Conservation (phyloP, 1,140 invertebrate genomes). For the Formica exsecta region DNA sequence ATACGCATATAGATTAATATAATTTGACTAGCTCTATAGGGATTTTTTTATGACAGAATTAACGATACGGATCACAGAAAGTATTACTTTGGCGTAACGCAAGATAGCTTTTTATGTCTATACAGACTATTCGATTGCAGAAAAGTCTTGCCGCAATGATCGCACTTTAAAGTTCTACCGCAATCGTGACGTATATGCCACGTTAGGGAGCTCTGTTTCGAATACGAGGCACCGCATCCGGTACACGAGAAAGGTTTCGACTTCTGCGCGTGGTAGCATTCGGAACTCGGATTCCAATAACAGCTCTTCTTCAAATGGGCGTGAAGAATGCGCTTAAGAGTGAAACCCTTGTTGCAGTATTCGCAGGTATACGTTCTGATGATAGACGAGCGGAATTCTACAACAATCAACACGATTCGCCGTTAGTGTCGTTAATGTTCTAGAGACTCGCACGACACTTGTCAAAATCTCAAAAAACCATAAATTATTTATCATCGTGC, state of each 20-base stretch:
- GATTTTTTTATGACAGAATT: not conserved
- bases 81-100: not conserved
- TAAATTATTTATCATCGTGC: too few relatives aligned
- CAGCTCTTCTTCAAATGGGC: conserved; percentile 63
- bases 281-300: conserved; percentile 73
- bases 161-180: conserved; percentile 78
- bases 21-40: not conserved
- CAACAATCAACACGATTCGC: not conserved
- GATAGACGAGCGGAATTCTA: not conserved
- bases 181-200: conserved; percentile 77
- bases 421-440: not conserved
- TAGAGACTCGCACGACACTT: not conserved
- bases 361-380: conserved; percentile 24
- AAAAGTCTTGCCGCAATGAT: conserved; percentile 83
- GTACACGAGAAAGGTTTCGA: conserved; percentile 69
- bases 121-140: conserved; percentile 82
- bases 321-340: conserved; percentile 3
- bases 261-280: conserved; percentile 53
- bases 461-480: too few relatives aligned
- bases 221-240: conserved; percentile 71
- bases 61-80: not conserved
- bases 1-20: not conserved
- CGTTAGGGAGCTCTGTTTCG: conserved; percentile 67
- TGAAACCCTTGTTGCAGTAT: conserved; percentile 55
- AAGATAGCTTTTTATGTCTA: conserved; percentile 73